Base-by-base conservation (phyloP, 2,797 vertebrate species). In the Rhabdophis nuchalis region DNA sequence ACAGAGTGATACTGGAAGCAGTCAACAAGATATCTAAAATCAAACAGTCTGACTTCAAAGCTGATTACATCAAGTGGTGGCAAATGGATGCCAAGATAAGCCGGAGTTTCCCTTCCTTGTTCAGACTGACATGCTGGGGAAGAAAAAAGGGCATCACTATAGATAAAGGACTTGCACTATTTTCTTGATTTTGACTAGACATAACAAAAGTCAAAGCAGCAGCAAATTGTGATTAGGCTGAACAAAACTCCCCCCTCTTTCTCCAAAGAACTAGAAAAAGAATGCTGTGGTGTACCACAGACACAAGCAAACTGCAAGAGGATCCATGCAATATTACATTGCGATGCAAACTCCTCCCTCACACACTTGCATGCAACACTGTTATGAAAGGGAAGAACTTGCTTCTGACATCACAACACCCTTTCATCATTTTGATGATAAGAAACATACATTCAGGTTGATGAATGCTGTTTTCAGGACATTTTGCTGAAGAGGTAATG, bases 11-110 rank as follows among this genome's bases (percentile, higher is more conserved):
- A 95, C 94, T 92, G 92, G 85, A 94, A 95, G 93, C 91, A 92
- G 85, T 92, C 0, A 2, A 53, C 58, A 94, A 94, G 94, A 91
- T 60, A 60, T 91, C 94, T 90, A 91, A 95, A 95, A 95, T 53
- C 89, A 86, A 94, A 68, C 41, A 68, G 88, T 50, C 11, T 90
- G 46, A 92, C 88, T 72, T 61, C 90, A 95, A 93, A 85, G 89
- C 90, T 92, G 93, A 93, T 95, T 94, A 68, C 68, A 92, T 92
- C 82, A 93, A 93, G 85, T 94, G 92, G 91, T 92, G 93, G 85
- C 41, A 93, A 91, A 32, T 93, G 89, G 89, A 87, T 93, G 93
- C 93, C 93, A 96, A 95, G 92, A 92, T 93, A 90, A 97, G 41
- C 93, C 50, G 4, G 82, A 87, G 86, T 90, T 95, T 96, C 90